A percentile compares a stretch with the other conserved stretches of the same genome.
These are phyloP conservation scores for Eristalis pertinax DNA, from an alignment of 2,888 invertebrate genomes.

Conservation along the genomic window DNA sequence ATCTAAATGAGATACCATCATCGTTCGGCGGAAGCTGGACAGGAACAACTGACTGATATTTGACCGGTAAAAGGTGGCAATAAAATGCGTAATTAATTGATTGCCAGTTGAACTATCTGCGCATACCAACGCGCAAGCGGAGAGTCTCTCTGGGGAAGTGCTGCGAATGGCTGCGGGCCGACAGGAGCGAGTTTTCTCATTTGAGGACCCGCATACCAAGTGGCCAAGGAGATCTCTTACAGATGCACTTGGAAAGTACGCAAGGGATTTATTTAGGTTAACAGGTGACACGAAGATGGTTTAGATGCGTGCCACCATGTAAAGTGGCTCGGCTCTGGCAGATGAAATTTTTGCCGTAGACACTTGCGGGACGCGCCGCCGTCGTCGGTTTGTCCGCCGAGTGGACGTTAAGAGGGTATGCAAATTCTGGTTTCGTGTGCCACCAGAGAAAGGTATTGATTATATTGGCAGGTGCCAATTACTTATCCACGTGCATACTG, in stretches of 20 bases:
- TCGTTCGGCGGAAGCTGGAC: slow-evolving; percentile 62
- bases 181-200: slow-evolving; percentile 42
- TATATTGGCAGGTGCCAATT: slow-evolving; percentile 72
- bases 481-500: slow-evolving; percentile 64
- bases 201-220: slow-evolving; percentile 57
- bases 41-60: slow-evolving; percentile 58
- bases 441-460: slow-evolving; percentile 71
- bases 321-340: slow-evolving; percentile 58
- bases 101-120: slow-evolving; percentile 66
- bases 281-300: slow-evolving; percentile 71
- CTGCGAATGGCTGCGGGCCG: neutral
- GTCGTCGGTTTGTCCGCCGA: too few species aligned
- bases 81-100: slow-evolving; percentile 71
- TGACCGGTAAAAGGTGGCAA: slow-evolving; percentile 71
- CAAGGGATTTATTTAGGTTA: slow-evolving; percentile 71
- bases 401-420: slow-evolving; percentile 39
- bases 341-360: slow-evolving; percentile 54
- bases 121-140: slow-evolving; percentile 50
- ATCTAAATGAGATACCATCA: slow-evolving; percentile 64
- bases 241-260: slow-evolving; percentile 60
- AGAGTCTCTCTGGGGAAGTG: slow-evolving; percentile 1
- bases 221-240: slow-evolving; percentile 30
- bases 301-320: slow-evolving; percentile 71
- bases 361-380: neutral
- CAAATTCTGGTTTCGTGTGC: slow-evolving; percentile 69